phyloP scores from a whole-genome alignment of 2,888 invertebrate species.

The Didymodactylos carnosus region DNA sequence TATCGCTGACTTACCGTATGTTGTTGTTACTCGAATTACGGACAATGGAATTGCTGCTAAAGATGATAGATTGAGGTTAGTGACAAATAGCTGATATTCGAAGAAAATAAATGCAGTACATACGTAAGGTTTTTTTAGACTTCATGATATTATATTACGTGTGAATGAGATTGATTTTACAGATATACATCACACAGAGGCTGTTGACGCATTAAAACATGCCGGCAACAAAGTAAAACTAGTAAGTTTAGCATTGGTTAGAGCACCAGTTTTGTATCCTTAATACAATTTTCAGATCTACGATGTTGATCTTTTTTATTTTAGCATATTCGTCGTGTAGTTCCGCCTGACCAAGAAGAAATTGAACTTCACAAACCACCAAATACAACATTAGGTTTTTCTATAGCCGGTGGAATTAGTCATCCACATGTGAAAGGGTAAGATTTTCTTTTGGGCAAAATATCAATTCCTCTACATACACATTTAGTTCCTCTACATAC shows the following conservation, averaged over 20 bases:
- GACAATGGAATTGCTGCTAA: slow-evolving; percentile 77
- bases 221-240: slow-evolving; percentile 81
- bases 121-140: slow-evolving; percentile 35
- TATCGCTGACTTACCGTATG: slow-evolving; percentile 48
- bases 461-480: too few species aligned
- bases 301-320: slow-evolving; percentile 24
- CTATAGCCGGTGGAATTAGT: slow-evolving; percentile 60
- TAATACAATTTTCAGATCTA: slow-evolving; percentile 11
- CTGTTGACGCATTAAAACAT: slow-evolving; percentile 85
- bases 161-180: slow-evolving; percentile 79
- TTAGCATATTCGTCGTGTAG: slow-evolving; percentile 46
- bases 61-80: slow-evolving; percentile 52
- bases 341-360: slow-evolving; percentile 44
- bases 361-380: slow-evolving; percentile 58
- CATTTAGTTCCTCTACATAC: too few species aligned
- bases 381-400: slow-evolving; percentile 80
- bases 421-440: slow-evolving; percentile 9
- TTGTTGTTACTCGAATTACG: slow-evolving; percentile 92
- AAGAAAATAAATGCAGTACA: background rate
- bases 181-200: slow-evolving; percentile 75
- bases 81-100: background rate
- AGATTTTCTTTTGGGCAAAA: background rate
- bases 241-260: slow-evolving; percentile 39
- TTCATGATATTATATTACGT: slow-evolving; percentile 82
- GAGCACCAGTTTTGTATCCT: background rate